Evolutionary conservation across 2,888 invertebrate species (phyloP).

Genomic region (Urechis unicinctus): DNA sequence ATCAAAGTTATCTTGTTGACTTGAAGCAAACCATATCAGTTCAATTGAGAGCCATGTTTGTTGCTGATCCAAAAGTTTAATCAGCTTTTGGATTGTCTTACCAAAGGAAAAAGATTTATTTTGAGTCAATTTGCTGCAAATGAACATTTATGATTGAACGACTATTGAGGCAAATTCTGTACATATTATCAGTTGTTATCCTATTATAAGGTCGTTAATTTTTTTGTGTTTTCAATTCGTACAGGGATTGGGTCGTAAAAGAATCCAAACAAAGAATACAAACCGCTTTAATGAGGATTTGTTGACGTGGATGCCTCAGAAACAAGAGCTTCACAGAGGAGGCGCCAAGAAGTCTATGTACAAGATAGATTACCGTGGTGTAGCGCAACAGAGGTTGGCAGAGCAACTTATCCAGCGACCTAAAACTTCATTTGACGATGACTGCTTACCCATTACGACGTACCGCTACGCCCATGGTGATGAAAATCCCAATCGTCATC

Average conservation of each 20-base stretch:
- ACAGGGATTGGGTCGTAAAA: slow-evolving; percentile 38
- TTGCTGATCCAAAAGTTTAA: too few relatives aligned
- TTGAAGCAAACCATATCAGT: too few relatives aligned
- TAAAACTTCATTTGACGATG: slow-evolving; percentile 35
- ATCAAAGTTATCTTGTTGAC: too few relatives aligned
- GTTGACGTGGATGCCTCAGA: slow-evolving; percentile 38
- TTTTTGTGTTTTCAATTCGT: too few relatives aligned
- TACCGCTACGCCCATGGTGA: slow-evolving; percentile 41
- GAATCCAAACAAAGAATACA: slow-evolving; percentile 27
- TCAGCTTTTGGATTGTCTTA: too few relatives aligned
- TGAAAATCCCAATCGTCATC: slow-evolving; percentile 27
- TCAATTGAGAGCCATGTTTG: too few relatives aligned
- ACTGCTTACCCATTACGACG: slow-evolving; percentile 28
- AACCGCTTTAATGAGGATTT: slow-evolving; percentile 33
- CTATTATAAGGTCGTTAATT: too few relatives aligned
- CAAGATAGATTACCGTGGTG: slow-evolving; percentile 29
- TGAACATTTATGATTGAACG: too few relatives aligned
- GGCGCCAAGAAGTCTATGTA: slow-evolving; percentile 35
- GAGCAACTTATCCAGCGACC: slow-evolving; percentile 30
- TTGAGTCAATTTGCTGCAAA: too few relatives aligned
- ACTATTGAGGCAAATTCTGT: too few relatives aligned
- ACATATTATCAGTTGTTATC: too few relatives aligned
- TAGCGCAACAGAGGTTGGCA: slow-evolving; percentile 18
- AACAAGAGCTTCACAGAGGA: slow-evolving; percentile 24
- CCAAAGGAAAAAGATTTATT: too few relatives aligned